Percentiles rank a stretch among this genome's conserved stretches.
phyloP scores from a whole-genome alignment of 2,888 invertebrate species.

The Idaea aversata region DNA sequence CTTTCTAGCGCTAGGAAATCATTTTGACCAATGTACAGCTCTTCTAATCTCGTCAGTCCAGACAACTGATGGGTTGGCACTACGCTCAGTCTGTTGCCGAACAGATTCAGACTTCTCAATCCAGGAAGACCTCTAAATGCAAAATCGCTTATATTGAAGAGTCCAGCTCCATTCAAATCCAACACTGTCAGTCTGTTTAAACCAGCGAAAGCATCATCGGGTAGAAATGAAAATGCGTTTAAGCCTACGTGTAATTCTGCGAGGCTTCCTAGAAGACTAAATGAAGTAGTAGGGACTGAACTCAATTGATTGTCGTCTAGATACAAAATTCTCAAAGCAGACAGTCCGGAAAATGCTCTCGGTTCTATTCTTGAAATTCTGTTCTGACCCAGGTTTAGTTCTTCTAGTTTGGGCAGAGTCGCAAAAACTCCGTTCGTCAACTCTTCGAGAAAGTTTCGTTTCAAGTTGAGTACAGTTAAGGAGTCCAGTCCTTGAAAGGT shows the following conservation, averaged over 20 bases:
- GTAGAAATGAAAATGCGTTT: constrained; percentile 88
- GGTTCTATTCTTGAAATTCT: constrained; percentile 90
- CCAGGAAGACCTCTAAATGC: constrained; percentile 88
- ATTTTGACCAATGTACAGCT: constrained; percentile 90
- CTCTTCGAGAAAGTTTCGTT: constrained; percentile 90
- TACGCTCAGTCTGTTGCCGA: constrained; percentile 87
- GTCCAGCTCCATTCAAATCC: constrained; percentile 89
- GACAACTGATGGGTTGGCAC: constrained; percentile 89
- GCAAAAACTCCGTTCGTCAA: constrained; percentile 87
- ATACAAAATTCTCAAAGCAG: constrained; percentile 88
- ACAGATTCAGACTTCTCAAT: constrained; percentile 87
- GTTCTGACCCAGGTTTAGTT: constrained; percentile 92
- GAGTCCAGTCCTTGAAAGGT: constrained; percentile 90
- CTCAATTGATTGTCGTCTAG: constrained; percentile 91
- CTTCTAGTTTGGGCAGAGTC: constrained; percentile 87
- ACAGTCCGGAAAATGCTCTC: constrained; percentile 87
- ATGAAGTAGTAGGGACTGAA: constrained; percentile 86
- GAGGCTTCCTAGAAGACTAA: constrained; percentile 86
- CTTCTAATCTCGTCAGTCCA: constrained; percentile 86
- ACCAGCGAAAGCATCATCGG: constrained; percentile 89
- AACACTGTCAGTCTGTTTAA: constrained; percentile 87
- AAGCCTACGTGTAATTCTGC: constrained; percentile 92
- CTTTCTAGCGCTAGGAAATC: constrained; percentile 85
- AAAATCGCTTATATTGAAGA: constrained; percentile 87
- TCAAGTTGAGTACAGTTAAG: constrained; percentile 88